Evolutionary conservation across 2,797 vertebrate species (phyloP).

Genomic region (Galagoides demidoff): DNA sequence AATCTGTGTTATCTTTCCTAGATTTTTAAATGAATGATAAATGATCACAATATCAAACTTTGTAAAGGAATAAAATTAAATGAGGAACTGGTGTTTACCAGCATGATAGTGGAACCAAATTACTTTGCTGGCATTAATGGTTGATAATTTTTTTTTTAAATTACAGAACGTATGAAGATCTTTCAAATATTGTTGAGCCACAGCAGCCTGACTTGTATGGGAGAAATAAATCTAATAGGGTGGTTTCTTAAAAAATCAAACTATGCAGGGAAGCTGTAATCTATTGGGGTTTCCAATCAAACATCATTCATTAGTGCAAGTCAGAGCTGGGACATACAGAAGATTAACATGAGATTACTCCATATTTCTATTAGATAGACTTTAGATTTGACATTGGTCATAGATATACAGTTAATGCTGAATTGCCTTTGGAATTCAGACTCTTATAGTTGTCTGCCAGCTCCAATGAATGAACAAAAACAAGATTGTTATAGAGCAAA

Average conservation of each 20-base stretch:
- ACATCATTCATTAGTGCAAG: conserved; percentile 70
- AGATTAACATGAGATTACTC: conserved; percentile 81
- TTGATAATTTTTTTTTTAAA: conserved; percentile 75
- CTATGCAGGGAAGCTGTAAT: conserved; percentile 3
- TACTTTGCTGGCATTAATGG: conserved; percentile 67
- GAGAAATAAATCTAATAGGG: conserved; percentile 47
- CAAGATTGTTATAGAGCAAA: conserved; percentile 57
- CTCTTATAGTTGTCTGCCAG: conserved; percentile 75
- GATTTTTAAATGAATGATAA: conserved; percentile 48
- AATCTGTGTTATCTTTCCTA: conserved; percentile 25
- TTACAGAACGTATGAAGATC: conserved; percentile 12
- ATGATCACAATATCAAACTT: conserved; percentile 45
- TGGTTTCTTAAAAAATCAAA: conserved; percentile 63
- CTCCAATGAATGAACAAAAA: conserved; percentile 79
- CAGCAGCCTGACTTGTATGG: conserved; percentile 53
- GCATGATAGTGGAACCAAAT: conserved; percentile 43
- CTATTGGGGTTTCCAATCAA: conserved; percentile 67
- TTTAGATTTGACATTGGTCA: conserved; percentile 85
- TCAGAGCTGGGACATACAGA: conserved; percentile 74
- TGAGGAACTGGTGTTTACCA: conserved; percentile 57
- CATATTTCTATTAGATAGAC: conserved; percentile 82
- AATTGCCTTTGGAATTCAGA: conserved; percentile 79
- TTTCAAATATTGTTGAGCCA: conserved; percentile 58
- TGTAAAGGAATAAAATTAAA: conserved; percentile 54
- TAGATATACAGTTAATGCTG: conserved; percentile 84